Conservation (phyloP, 30 jellyfish, hydroid and myxozoan species). For the Aurelia aurita complex sp. Pacific region DNA sequence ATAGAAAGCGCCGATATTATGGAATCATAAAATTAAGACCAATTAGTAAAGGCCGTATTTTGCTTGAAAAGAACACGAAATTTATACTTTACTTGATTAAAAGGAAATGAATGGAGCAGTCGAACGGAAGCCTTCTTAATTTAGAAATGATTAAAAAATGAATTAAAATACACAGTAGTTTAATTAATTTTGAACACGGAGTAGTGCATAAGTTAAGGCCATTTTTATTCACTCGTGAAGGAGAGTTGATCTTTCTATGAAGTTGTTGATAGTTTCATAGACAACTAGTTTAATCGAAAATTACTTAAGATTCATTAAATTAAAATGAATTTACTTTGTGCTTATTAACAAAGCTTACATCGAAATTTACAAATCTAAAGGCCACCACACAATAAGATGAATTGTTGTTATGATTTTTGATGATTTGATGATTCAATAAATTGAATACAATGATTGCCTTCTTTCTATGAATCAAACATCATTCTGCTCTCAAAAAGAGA, state of each 20-base stretch:
- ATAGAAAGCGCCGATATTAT: conserved; percentile 68
- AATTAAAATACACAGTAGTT: conserved; percentile 51
- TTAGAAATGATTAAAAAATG: conserved; percentile 47
- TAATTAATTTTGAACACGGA: conserved; percentile 55
- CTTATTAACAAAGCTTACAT: too few species aligned
- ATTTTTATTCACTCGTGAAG: conserved; percentile 19
- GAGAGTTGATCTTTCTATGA: conserved; percentile 28
- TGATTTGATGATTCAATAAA: too few species aligned
- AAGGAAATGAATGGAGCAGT: conserved; percentile 65
- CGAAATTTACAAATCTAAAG: too few species aligned
- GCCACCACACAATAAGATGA: too few species aligned
- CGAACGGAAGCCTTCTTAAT: conserved; percentile 56
- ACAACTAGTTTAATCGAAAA: too few species aligned
- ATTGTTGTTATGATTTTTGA: too few species aligned
- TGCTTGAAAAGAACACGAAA: conserved; percentile 62
- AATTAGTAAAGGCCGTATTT: conserved; percentile 50
- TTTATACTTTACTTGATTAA: conserved; percentile 60
- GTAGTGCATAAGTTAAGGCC: conserved; percentile 13
- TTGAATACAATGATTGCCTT: too few species aligned
- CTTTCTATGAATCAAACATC: too few species aligned
- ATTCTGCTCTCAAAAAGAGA: too few species aligned
- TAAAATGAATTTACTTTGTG: too few species aligned
- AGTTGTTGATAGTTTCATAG: conserved; percentile 11
- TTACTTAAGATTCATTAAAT: too few species aligned
- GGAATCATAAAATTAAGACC: conserved; percentile 69